Evolutionary conservation across 2,888 invertebrate genomes (phyloP), one percentile per base, ranked within the genome.

Genomic region (Spisula subtruncata): DNA sequence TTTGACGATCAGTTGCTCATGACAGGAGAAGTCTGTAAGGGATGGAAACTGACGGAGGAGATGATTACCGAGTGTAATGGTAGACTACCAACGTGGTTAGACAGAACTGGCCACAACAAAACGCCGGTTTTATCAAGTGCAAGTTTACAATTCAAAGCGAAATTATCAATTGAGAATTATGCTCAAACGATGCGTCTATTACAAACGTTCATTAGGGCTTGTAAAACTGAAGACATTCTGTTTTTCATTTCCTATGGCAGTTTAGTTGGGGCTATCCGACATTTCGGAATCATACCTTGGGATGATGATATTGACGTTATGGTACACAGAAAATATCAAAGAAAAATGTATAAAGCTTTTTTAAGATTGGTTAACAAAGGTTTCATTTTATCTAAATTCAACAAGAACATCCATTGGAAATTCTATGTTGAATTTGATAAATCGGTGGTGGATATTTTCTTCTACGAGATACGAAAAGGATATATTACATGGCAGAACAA

Each of bases 231-330:
- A 1, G 60, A 60, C 20, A n/a, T 87, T 29, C 48, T 0, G 25
- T 82, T 56, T 14, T 6, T 60, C 8, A 5, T 80, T 18, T 41
- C 16, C 6, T 16, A 46, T 20, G 80, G 80, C 1, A 41, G 41
- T 16, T 14, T 80, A n/a, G 14, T 80, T 41, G 80, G 80, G 10
- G 41, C 80, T 80, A 18, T 46, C 4, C 6, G 80, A 16, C 80
- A 80, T 80, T 41, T 46, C n/a, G 80, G 80, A 12, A 6, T 81
- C 1, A 41, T 81, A 25, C 81, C 81, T 0, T 81, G 81, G 81
- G 81, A 81, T 51, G 51, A 48, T 81, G 81, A 81, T 20, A 81
- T 81, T 25, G 81, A 81, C 48, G 81, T 81, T 10, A 51, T 48
- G 51, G 20, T 81, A 29, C 51, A 81, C 51, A n/a, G 2, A 5